Evolutionary conservation across 2,888 invertebrate species (phyloP), one percentile per base, ranked within the genome.

Genomic region (Hirtodrosophila duncani): DNA sequence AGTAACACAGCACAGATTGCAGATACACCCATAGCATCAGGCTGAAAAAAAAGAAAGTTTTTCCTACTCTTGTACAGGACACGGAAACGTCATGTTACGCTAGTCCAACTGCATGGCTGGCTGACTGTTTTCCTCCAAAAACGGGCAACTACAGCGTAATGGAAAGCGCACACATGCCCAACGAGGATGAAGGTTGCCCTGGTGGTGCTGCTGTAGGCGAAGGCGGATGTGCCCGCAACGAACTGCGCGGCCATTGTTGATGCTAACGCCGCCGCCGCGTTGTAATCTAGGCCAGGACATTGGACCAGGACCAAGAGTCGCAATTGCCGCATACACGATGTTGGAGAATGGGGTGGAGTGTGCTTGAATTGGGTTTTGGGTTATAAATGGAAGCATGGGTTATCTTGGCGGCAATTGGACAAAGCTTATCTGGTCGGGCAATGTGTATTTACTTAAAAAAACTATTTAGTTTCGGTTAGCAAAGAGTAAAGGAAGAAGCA

Each of bases 81-180:
- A 77, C 78, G 78, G 81, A 72, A 78, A 64, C 74, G 78, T 72
- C 72, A 72, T 72, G 72, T 72, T 78, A 72, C 81, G 72, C 65
- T 77, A 77, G 81, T 80, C 81, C 78, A 55, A 53, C 50, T 52
- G 78, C 52, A 58, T 39, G 81, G 63, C 57, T 62, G 74, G 49
- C 69, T 77, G 68, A 56, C 42, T 61, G 51, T 38, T 55, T 48
- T 48, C 37, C 42, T 48, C 11, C 38, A 21, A 17, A 9, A 7
- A 13, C 38, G 31, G 29, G 24, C 26, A 20, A 13, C 49, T 44
- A 41, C 61, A 42, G 56, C 41, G 60, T 58, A 67, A 72, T 72
- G 58, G 72, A 51, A 79, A 60, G 48, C 27, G 42, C 63, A 67
- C 52, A 75, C 50, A 61, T 30, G 43, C 9, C 14, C 23, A 36